phyloP scores from a whole-genome alignment of 2,888 invertebrate genomes.

The Crocallis elinguaria region DNA sequence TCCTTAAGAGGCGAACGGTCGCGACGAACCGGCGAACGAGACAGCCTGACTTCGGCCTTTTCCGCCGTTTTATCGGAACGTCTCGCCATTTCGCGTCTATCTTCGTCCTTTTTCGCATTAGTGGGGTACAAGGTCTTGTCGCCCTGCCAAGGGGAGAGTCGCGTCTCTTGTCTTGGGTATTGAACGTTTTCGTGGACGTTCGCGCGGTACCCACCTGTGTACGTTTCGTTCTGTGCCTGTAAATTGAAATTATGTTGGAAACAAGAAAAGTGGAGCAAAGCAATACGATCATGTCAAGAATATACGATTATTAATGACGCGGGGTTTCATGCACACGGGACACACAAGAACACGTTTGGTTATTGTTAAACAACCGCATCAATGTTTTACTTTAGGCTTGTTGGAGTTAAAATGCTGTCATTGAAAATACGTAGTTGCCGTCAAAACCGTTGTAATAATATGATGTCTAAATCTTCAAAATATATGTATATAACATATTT shows the following conservation, averaged over 20 bases:
- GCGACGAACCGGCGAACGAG: slow-evolving; percentile 63
- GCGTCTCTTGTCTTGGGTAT: slow-evolving; percentile 48
- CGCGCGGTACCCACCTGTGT: slow-evolving; percentile 71
- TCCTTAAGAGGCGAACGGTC: slow-evolving; percentile 66
- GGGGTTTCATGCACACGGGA: background rate
- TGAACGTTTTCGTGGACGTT: slow-evolving; percentile 53
- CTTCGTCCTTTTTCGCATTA: slow-evolving; percentile 50
- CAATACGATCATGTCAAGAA: background rate
- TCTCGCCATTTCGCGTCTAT: slow-evolving; percentile 46
- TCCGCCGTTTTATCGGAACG: slow-evolving; percentile 39
- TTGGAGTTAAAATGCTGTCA: no score
- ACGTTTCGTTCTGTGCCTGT: slow-evolving; percentile 73
- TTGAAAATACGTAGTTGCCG: no score
- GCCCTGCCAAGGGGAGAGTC: slow-evolving; percentile 54
- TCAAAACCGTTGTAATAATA: no score
- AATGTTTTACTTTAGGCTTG: no score
- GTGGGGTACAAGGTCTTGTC: slow-evolving; percentile 23
- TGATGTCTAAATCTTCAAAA: no score
- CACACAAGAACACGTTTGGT: no score
- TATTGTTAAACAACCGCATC: no score
- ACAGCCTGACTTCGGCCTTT: slow-evolving; percentile 49
- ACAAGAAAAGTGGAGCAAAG: slow-evolving; percentile 10
- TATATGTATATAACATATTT: no score
- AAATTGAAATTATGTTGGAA: slow-evolving; percentile 75
- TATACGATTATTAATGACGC: background rate